These are phyloP conservation scores for Oedothorax gibbosus DNA, from an alignment of 1,140 invertebrate species.

Conservation along the genomic window DNA sequence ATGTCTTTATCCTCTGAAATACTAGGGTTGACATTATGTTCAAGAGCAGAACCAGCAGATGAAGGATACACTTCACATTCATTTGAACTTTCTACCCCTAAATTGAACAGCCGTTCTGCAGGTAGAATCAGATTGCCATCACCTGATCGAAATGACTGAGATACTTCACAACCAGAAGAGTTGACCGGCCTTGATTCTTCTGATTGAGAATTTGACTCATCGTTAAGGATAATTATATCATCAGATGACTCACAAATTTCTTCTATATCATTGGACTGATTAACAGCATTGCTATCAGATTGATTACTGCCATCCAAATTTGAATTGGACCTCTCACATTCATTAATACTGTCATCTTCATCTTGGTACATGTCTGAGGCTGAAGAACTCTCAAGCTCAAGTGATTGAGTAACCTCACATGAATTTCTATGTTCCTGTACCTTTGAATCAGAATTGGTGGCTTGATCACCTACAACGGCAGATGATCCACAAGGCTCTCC, in stretches of 20 bases:
- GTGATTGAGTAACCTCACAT: slow-evolving; percentile 29
- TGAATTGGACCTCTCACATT: not conserved
- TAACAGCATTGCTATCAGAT: not conserved
- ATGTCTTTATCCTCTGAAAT: slow-evolving; percentile 6
- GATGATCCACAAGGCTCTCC: not conserved
- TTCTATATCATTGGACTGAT: not conserved
- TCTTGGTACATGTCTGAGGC: not conserved
- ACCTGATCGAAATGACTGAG: slow-evolving; percentile 17
- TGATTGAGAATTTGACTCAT: not conserved
- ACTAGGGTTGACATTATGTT: not conserved
- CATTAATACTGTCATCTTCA: not conserved
- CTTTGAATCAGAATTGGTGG: slow-evolving; percentile 6
- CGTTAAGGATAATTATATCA: not conserved
- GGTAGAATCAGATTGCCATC: not conserved
- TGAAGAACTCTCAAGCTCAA: slow-evolving; percentile 10
- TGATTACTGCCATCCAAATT: not conserved
- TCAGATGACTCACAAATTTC: slow-evolving; percentile 41
- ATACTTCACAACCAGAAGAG: slow-evolving; percentile 35
- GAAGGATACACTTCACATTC: slow-evolving; percentile 36
- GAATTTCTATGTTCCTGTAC: not conserved
- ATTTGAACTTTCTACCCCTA: slow-evolving; percentile 26
- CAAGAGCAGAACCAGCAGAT: not conserved
- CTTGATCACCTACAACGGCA: too few species aligned
- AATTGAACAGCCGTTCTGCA: not conserved
- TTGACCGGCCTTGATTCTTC: not conserved